Base-by-base conservation (phyloP, 2,113 vertebrate species). In the Equus przewalskii region DNA sequence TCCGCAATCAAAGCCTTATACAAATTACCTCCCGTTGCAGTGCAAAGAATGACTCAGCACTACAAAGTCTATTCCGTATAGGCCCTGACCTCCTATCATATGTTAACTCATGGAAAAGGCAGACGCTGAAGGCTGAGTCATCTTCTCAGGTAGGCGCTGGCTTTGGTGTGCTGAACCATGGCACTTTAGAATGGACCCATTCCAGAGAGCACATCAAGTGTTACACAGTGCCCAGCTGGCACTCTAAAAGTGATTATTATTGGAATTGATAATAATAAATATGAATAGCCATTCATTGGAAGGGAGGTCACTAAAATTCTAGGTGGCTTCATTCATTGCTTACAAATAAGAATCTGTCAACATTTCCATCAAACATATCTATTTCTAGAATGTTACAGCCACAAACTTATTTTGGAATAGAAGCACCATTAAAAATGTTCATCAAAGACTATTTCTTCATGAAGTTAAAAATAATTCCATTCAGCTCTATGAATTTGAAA, bases 391-490 rank as follows among this genome's bases (percentile, higher is more conserved):
- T 83, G 4, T 41, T 69, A 78, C 0, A 96, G n/a, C 18, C 87
- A 85, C 28, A 85, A 96, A 96, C 49, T 84, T 88, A 95, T 69
- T 96, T 80, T 97, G 62, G n/a, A 97, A 95, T 92, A 58, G 36
- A 98, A 93, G 5, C 41, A 89, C 18, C 30, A 70, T 86, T 88
- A 93, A 87, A 92, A 79, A 85, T 11, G 70, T 90, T 16, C 26
- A 81, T 56, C 65, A 97, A 97, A 96, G 70, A 46, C 70, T 86
- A 78, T 81, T 97, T 92, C 56, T 97, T 92, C 65, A 26, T 82
- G 56, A 69, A 94, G 82, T 96, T 96, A 92, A 95, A 94, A 92
- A 98, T 95, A 96, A 93, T 83, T 93, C 14, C 22, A 62, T 46
- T 93, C 46, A 92, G 19, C 67, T 96, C 3, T 33, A 84, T 44